Conservation (phyloP, 2,888 invertebrate genomes). For the Lucinisca nassula region DNA sequence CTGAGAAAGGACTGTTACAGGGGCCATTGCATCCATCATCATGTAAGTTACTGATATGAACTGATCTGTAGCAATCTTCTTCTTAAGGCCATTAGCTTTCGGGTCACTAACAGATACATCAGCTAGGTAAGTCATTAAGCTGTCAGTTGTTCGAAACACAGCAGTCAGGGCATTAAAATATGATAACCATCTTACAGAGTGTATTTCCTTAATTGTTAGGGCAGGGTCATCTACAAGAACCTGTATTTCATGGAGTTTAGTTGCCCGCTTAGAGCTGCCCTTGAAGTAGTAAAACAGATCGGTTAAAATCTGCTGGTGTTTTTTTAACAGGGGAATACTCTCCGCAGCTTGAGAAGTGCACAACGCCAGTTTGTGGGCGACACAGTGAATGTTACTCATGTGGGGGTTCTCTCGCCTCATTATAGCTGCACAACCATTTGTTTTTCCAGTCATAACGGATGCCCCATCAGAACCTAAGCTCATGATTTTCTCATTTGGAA, state of each 20-base stretch:
- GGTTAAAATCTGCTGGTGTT: too few relatives aligned
- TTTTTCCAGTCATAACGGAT: too few relatives aligned
- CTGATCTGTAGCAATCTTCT: conserved; percentile 49
- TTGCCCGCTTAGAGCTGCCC: conserved; percentile 41
- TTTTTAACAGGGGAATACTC: too few relatives aligned
- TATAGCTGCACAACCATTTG: too few relatives aligned
- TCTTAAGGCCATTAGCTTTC: conserved; percentile 52
- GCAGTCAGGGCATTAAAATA: conserved; percentile 46
- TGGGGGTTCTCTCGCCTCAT: too few relatives aligned
- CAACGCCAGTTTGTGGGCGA: too few relatives aligned
- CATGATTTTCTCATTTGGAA: too few relatives aligned
- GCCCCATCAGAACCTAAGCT: too few relatives aligned
- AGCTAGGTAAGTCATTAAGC: conserved; percentile 41
- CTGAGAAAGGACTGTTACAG: conserved; percentile 51
- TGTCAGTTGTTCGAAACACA: conserved; percentile 33
- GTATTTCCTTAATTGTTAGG: conserved; percentile 55
- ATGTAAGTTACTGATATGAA: conserved; percentile 32
- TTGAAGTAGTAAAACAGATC: too few relatives aligned
- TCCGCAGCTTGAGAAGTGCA: too few relatives aligned
- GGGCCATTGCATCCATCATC: conserved; percentile 65
- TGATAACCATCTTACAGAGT: conserved; percentile 62
- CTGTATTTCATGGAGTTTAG: conserved; percentile 43
- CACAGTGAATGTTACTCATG: too few relatives aligned
- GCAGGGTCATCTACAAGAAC: conserved; percentile 42
- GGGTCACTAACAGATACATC: conserved; percentile 15